Evolutionary conservation across 2,888 invertebrate genomes (phyloP).

Genomic region (Dicranocentrus wangi): DNA sequence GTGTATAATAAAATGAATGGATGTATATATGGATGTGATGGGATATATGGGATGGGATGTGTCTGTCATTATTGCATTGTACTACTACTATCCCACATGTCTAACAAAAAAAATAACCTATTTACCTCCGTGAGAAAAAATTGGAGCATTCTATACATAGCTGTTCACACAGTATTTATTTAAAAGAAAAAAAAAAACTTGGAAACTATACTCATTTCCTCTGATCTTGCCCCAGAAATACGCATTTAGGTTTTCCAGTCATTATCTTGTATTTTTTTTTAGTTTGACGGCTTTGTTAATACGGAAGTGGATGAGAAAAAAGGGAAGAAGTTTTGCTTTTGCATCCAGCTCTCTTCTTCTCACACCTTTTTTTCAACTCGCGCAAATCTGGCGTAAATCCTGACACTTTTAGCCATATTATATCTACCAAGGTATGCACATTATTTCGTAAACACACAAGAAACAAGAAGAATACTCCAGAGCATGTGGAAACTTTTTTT

Average conservation of each 20-base stretch:
- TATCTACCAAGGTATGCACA: too few species aligned
- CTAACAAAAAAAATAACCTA: too few species aligned
- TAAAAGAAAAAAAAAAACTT: background rate
- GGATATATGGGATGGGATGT: background rate
- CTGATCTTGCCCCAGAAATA: conserved; percentile 20
- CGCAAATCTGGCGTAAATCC: too few species aligned
- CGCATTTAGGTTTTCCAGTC: background rate
- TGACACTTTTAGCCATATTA: too few species aligned
- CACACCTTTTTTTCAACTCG: too few species aligned
- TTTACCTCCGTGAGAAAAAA: too few species aligned
- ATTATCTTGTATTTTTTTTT: too few species aligned
- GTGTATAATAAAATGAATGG: background rate
- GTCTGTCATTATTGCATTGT: too few species aligned
- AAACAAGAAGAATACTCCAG: background rate
- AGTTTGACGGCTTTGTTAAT: background rate
- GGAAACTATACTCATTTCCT: background rate
- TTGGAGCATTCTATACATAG: too few species aligned
- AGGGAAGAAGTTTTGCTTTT: background rate
- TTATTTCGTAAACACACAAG: too few species aligned
- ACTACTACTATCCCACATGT: too few species aligned
- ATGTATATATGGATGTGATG: background rate
- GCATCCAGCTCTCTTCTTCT: background rate
- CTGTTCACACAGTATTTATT: background rate
- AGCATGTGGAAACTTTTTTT: background rate
- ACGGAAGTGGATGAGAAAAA: conserved; percentile 26